Conservation (phyloP, 2,888 invertebrate genomes). For the Hyppa rectilinea region DNA sequence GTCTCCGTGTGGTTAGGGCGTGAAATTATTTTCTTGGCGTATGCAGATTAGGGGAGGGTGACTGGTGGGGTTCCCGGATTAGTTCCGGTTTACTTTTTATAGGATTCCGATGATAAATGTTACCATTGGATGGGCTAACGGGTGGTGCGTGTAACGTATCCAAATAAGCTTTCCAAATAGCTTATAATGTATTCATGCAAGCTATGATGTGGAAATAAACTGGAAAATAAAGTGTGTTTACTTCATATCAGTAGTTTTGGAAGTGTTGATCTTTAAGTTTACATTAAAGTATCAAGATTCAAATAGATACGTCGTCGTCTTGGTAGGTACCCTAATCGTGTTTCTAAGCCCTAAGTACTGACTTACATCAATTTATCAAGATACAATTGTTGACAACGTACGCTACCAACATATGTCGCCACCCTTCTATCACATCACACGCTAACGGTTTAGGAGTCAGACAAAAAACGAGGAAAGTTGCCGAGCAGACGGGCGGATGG, state of each 20-base stretch:
- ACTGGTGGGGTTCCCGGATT: constrained; percentile 81
- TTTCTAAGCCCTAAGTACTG: not conserved
- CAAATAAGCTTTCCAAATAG: constrained; percentile 81
- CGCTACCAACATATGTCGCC: constrained; percentile 80
- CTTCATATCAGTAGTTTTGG: not conserved
- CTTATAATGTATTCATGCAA: constrained; percentile 66
- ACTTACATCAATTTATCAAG: constrained; percentile 71
- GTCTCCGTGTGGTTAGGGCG: constrained; percentile 84
- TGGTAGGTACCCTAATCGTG: not conserved
- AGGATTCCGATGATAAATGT: constrained; percentile 90
- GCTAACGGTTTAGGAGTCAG: constrained; percentile 84
- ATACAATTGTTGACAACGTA: constrained; percentile 73
- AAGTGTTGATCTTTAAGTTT: not conserved
- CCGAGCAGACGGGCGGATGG: constrained; percentile 80
- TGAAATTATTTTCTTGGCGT: constrained; percentile 90
- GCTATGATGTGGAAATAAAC: constrained; percentile 54
- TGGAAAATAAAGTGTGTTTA: constrained; percentile 14
- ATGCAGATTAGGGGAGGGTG: constrained; percentile 88
- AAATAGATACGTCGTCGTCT: not conserved
- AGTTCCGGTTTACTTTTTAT: constrained; percentile 90
- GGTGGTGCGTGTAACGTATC: constrained; percentile 88
- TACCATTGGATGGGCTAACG: constrained; percentile 83
- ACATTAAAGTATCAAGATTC: not conserved
- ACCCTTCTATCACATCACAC: constrained; percentile 80
- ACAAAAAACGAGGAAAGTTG: constrained; percentile 88